Base-by-base conservation (phyloP, 2,797 vertebrate genomes). In the Arctocebus calabarensis region DNA sequence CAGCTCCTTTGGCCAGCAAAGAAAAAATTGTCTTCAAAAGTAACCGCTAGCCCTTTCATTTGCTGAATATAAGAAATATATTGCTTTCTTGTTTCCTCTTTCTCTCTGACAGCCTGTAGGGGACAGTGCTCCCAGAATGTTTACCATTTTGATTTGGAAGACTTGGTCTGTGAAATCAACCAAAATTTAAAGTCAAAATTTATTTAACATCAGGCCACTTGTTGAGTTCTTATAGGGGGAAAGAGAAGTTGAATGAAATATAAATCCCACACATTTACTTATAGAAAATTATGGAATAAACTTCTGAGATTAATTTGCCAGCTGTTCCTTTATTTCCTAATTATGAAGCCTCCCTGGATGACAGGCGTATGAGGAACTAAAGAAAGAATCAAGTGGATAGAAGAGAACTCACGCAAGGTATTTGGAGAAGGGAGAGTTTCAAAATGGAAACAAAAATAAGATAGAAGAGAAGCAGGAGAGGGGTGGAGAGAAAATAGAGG, bases 231-330 rank as follows among this genome's bases (percentile, higher is more conserved):
- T 89, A 86, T 14, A 45, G 48, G 20, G n/a, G 17, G 7, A 25
- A 10, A 71, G 10, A 17, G 75, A 64, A 43, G 7, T 34, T 11
- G 45, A 55, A 19, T 3, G n/a, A 90, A 92, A 66, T 68, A 40
- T 32, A 77, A 95, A 29, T 85, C 74, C 32, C 48, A 29, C 27
- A 27, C 32, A 64, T 82, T 85, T 83, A 82, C 43, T 86, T 62
- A 62, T 40, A 66, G 43, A 75, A 86, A 92, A 68, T 85, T 94
- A 64, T 66, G n/a, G n/a, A 73, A 45, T 74, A 48, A 81, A 66
- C 22, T 34, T 52, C n/a, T 19, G 5, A 40, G 68, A 66, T 83
- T 59, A 81, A 94, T 43, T 45, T 64, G 34, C 34, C 37, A 32
- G 10, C 29, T 52, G 8, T 70, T 86, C 34, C 37, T 57, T 88